Conservation (phyloP, 1,140 invertebrate genomes). For the fruit fly (Drosophila melanogaster) region DNA sequence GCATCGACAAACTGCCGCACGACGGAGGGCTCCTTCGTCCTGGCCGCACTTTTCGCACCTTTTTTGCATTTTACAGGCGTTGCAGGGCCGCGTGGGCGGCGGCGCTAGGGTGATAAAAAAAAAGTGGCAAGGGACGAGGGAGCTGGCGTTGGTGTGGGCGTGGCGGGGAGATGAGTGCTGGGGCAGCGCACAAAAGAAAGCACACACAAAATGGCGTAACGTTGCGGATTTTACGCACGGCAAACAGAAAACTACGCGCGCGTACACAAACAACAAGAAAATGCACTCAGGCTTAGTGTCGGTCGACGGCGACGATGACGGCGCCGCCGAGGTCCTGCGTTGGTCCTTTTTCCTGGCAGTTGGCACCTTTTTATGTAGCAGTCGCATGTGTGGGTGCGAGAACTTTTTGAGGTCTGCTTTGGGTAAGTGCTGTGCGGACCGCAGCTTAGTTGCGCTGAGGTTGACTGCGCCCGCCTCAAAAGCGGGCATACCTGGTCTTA, state of each 20-base stretch:
- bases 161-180: conserved; percentile 9
- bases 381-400: conserved; percentile 60
- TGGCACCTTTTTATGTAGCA: conserved; percentile 71
- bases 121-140: neutral
- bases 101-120: conserved; percentile 26
- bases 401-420: conserved; percentile 81
- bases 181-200: conserved; percentile 66
- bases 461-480: conserved; percentile 57
- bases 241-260: conserved; percentile 80
- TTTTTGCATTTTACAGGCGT: conserved; percentile 76
- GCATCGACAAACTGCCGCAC: conserved; percentile 70
- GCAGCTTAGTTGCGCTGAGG: conserved; percentile 79
- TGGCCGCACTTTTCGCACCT: conserved; percentile 72
- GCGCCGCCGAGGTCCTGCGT: conserved; percentile 37
- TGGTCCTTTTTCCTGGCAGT: conserved; percentile 54
- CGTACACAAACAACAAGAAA: conserved; percentile 82
- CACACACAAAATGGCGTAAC: conserved; percentile 82
- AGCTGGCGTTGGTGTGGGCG: conserved; percentile 12
- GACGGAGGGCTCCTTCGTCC: conserved; percentile 24
- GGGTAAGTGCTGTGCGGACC: conserved; percentile 80
- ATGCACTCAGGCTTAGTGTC: conserved; percentile 83
- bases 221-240: conserved; percentile 82
- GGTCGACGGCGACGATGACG: conserved; percentile 54
- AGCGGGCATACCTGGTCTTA: conserved; percentile 17
- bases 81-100: conserved; percentile 8